A percentile compares a stretch with the other conserved stretches of the same genome.
Conservation (phyloP, 2,797 vertebrate species). For the Pelochelys cantorii region DNA sequence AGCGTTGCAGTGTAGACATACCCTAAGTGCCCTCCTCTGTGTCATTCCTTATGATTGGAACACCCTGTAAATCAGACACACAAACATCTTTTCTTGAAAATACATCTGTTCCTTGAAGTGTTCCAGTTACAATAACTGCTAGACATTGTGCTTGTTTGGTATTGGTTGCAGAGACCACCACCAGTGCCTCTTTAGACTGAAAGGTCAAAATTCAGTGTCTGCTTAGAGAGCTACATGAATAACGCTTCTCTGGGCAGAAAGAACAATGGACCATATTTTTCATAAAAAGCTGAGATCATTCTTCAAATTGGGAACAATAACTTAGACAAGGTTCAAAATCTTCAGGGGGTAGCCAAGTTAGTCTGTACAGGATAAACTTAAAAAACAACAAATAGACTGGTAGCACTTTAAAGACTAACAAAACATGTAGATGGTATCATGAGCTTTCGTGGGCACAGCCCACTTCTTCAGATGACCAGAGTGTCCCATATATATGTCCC, state of each 20-base stretch:
- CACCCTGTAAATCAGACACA: neutral
- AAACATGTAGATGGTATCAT: no score
- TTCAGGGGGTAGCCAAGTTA: no score
- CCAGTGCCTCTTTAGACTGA: neutral
- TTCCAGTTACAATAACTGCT: neutral
- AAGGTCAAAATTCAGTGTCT: neutral
- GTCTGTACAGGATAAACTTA: no score
- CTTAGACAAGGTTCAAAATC: neutral
- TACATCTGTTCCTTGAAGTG: neutral
- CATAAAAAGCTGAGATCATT: neutral
- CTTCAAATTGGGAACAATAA: neutral
- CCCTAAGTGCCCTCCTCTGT: neutral
- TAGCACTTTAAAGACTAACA: no score
- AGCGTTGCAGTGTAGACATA: no score
- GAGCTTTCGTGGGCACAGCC: no score
- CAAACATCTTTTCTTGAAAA: neutral
- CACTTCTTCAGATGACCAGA: no score
- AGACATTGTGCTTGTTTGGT: neutral
- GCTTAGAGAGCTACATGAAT: neutral
- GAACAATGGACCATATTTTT: neutral
- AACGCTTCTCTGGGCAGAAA: neutral
- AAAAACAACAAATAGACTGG: no score
- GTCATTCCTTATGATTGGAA: neutral
- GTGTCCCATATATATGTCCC: neutral
- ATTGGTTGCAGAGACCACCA: neutral